phyloP scores from a whole-genome alignment of 2,113 vertebrate species.

The Dolichotis patagonum region DNA sequence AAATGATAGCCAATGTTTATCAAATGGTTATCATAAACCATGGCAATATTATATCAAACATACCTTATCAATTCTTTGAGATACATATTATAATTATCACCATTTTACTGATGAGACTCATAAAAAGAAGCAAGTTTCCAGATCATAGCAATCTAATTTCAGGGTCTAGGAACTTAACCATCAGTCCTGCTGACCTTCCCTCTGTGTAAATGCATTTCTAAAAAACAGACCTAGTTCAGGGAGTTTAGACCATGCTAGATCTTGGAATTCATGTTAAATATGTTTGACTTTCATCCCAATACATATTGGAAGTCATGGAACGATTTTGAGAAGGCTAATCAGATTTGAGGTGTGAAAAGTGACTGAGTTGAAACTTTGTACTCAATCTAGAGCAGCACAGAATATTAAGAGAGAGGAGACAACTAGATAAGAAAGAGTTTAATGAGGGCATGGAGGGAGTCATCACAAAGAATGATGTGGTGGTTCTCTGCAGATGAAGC shows the following conservation, averaged over 20 bases:
- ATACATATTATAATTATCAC: background rate
- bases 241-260: background rate
- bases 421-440: too few relatives aligned
- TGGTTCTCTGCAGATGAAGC: too few relatives aligned
- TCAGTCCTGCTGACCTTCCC: background rate
- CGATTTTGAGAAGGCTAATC: background rate
- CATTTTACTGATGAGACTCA: background rate
- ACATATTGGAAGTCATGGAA: background rate
- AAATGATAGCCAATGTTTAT: background rate
- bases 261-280: background rate
- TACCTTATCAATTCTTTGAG: background rate
- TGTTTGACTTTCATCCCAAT: background rate
- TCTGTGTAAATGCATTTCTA: background rate
- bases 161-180: background rate
- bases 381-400: too few relatives aligned
- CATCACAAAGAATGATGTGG: too few relatives aligned
- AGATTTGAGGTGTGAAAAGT: background rate
- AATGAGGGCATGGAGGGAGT: too few relatives aligned
- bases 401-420: too few relatives aligned
- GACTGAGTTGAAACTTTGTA: too few relatives aligned
- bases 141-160: background rate
- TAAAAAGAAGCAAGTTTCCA: constrained; percentile 1
- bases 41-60: background rate
- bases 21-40: background rate
- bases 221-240: background rate